These are phyloP conservation scores for Lycaena phlaeas DNA, from an alignment of 2,888 invertebrate genomes.

Conservation along the genomic window DNA sequence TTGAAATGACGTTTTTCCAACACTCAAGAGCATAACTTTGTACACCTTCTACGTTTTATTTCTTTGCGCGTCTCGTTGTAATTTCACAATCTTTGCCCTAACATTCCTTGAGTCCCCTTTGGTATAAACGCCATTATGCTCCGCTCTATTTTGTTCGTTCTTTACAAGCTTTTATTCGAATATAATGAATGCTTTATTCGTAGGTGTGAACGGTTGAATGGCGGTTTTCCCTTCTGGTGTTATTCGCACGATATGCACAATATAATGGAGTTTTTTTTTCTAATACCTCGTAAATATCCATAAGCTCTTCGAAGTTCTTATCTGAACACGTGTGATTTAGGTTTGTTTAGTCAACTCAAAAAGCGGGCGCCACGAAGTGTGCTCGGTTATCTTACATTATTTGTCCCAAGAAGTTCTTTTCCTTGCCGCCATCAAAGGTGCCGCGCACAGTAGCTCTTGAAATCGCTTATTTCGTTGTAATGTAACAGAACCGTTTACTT, in stretches of 20 bases:
- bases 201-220: slow-evolving; percentile 59
- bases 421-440: slow-evolving; percentile 48
- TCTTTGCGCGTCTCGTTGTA: slow-evolving; percentile 56
- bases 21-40: slow-evolving; percentile 39
- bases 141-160: slow-evolving; percentile 54
- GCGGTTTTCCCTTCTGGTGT: slow-evolving; percentile 29
- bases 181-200: slow-evolving; percentile 65
- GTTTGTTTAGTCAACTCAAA: slow-evolving; percentile 43
- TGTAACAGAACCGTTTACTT: slow-evolving; percentile 39
- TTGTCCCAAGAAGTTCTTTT: slow-evolving; percentile 63
- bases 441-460: slow-evolving; percentile 57
- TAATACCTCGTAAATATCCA: not conserved
- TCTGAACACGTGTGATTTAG: not conserved
- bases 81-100: slow-evolving; percentile 55
- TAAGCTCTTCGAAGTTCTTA: not conserved
- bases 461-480: slow-evolving; percentile 42
- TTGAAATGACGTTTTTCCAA: too few relatives aligned
- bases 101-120: slow-evolving; percentile 55
- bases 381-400: slow-evolving; percentile 60
- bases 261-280: slow-evolving; percentile 18
- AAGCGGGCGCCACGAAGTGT: slow-evolving; percentile 50
- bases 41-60: slow-evolving; percentile 59
- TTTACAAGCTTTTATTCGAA: slow-evolving; percentile 55
- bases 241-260: slow-evolving; percentile 33
- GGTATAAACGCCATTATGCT: slow-evolving; percentile 60